Base-by-base conservation (phyloP, 2,797 vertebrate genomes). In the Toxotes lorentzi region DNA sequence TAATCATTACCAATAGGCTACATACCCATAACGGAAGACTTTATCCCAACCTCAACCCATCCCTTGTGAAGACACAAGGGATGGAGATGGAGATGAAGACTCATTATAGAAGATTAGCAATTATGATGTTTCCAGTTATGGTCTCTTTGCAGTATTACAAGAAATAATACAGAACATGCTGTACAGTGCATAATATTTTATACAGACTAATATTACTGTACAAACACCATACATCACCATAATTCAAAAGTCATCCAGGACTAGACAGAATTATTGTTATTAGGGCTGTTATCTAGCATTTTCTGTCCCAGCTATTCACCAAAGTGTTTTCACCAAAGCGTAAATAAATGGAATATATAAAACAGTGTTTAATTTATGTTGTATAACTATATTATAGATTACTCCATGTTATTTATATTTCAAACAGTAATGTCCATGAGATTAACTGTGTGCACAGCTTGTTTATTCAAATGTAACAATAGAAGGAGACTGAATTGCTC, bases 131-230 rank as follows among this genome's bases (percentile, higher is more conserved):
- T 2, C 27, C 27, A 30, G 27, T 30, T 4, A 30, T 30, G 27
- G 27, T 30, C 41, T 83, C 38, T 71, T 32, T 71, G 59, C 64
- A 66, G 7, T 47, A 21, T 16, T 19, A 32, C 13, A 23, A 6
- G 32, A 60, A 71, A 30, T 54, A 54, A 58, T 47, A 40, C 24
- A 70, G 35, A 51, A 73, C 35, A 59, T 27, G 8, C 50, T 75
- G 27, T 30, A 60, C 19, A 47, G 43, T n/a, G 64, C 57, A 63
- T 51, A 47, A 74, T 62, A 58, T 24, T 51, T 70, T 41, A n/a
- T 27, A 24, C 24, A 72, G 5, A 61, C 17, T 11, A n/a, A 51
- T 56, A 65, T 47, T 34, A 38, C 47, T 19, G 24, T 32, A 54
- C 14, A 78, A 59, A 73, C 12, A 48, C 16, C 7, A 27, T 41